Conservation (phyloP, 2,888 invertebrate genomes). For the Artemia sinica region DNA sequence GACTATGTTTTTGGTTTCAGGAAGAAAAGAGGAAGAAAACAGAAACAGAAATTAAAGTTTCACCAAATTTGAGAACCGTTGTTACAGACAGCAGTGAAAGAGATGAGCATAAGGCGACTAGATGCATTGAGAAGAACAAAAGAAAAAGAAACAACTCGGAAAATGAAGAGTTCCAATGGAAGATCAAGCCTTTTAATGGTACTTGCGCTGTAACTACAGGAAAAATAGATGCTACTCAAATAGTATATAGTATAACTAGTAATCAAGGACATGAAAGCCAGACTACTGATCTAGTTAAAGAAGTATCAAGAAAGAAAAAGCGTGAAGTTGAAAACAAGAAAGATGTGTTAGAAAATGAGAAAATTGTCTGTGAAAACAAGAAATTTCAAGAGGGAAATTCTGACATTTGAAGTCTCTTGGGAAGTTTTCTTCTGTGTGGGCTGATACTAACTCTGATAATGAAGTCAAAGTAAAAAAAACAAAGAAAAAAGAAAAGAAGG, state of each 20-base stretch:
- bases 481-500: not conserved
- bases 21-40: no score
- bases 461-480: not conserved
- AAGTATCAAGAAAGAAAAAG: not conserved
- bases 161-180: constrained; percentile 8
- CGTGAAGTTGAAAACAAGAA: not conserved
- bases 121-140: not conserved
- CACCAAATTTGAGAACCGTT: no score
- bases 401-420: not conserved
- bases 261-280: not conserved
- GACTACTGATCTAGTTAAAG: not conserved
- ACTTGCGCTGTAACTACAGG: not conserved
- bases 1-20: no score
- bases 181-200: constrained; percentile 1
- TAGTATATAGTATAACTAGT: not conserved
- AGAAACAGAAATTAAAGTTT: no score
- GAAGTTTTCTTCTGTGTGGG: not conserved
- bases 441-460: not conserved
- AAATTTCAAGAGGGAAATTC: not conserved
- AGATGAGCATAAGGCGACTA: no score
- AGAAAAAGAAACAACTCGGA: constrained; percentile 3
- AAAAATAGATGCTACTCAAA: not conserved
- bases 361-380: no score
- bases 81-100: no score
- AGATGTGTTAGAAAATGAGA: no score